Evolutionary conservation across 2,888 invertebrate genomes (phyloP), one percentile per base, ranked within the genome.

Genomic region (Acholoe squamosa): DNA sequence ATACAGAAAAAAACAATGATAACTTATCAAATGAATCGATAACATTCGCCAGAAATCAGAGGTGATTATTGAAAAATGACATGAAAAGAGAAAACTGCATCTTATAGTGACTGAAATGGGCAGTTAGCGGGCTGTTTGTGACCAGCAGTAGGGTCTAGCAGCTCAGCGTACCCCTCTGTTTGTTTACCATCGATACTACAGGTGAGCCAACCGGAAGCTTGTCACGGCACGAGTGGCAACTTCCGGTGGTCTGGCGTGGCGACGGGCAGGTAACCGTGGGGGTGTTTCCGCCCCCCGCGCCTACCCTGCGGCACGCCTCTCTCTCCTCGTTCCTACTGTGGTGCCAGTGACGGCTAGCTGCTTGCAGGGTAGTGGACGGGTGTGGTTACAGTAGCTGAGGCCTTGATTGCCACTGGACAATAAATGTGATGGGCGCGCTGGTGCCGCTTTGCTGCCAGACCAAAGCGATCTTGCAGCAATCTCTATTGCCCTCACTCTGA

Each of bases 181-280:
- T 61, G 61, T 61, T 61, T 61, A n/a, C 61, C 61, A n/a, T 61
- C n/a, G 61, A 22, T n/a, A 61, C 61, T 61, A 22, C 61, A 61
- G 61, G 61, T 61, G 25, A 5, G 61, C 61, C 61, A 19, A 61
- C 25, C 61, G 61, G 61, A 61, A 61, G 61, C 61, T 22, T 61
- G 61, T 61, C 61, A 61, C 61, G 61, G 61, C 61, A 22, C 25
- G 61, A 61, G 61, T 61, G 61, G 61, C 61, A 61, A 61, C 61
- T 61, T 61, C 61, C 61, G 61, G 61, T 61, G n/a, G n/a, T 25
- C 5, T n/a, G 61, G 61, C 61, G 61, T 25, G n/a, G 61, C 61
- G n/a, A 19, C 61, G 43, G 43, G 43, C 43, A 43, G 43, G 43
- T 43, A 43, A 43, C 43, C 5, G 43, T 43, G 43, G 43, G 43